A percentile compares a stretch with the other conserved stretches of the same genome.
phyloP scores from a whole-genome alignment of 1,140 invertebrate species.

The Papilio dardanus region DNA sequence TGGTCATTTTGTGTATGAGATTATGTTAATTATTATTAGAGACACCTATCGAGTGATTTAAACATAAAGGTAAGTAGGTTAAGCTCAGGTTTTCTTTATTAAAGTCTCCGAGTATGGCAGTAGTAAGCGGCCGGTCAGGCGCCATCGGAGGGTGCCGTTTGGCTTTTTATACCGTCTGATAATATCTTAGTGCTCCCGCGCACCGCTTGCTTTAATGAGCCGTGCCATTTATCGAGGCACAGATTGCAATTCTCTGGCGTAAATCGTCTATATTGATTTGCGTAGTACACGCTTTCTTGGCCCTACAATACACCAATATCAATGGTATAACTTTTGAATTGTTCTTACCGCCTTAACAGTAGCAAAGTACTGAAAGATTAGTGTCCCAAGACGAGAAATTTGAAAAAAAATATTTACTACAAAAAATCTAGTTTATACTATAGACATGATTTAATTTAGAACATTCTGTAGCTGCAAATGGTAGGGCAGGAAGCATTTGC shows the following conservation, averaged over 20 bases:
- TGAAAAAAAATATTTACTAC: too few relatives aligned
- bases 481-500: neutral
- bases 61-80: conserved; percentile 4
- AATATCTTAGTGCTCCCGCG: conserved; percentile 69
- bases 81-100: conserved; percentile 15
- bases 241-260: conserved; percentile 40
- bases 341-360: neutral
- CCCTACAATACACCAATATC: neutral
- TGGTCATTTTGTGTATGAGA: conserved; percentile 5
- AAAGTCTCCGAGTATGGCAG: conserved; percentile 41
- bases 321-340: neutral
- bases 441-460: too few relatives aligned
- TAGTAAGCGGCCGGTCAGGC: conserved; percentile 35
- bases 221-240: conserved; percentile 63
- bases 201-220: conserved; percentile 72
- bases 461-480: too few relatives aligned
- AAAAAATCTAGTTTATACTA: too few relatives aligned
- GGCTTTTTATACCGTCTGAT: conserved; percentile 70
- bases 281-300: conserved; percentile 36
- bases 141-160: conserved; percentile 63
- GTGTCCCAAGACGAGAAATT: too few relatives aligned
- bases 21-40: conserved; percentile 22
- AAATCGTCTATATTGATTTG: conserved; percentile 38
- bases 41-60: neutral
- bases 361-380: too few relatives aligned